Base-by-base conservation (phyloP, 2,797 vertebrate genomes). In the Morus bassanus region DNA sequence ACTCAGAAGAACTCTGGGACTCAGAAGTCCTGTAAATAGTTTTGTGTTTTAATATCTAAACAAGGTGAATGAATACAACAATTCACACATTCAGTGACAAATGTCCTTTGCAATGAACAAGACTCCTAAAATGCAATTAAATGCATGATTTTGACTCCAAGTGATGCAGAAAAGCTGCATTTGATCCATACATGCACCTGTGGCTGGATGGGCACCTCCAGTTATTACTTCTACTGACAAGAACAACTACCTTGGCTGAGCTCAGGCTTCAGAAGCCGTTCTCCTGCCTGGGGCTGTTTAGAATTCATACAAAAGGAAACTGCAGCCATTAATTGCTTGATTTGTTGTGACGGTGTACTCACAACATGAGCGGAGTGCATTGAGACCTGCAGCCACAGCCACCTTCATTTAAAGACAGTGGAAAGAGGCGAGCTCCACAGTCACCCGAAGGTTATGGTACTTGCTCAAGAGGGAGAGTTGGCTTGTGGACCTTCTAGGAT, bases 291-390 rank as follows among this genome's bases (percentile, higher is more conserved):
- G 56, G 35, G 25, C 13, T 63, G 11, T 73, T 86, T 45, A 33
- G 65, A 54, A 45, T 89, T 93, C 48, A 73, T 18, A 74, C 13
- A 74, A 80, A 87, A 92, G 28, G 41, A 61, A 89, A 89, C 41
- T 57, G 35, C 19, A 91, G 43, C 54, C 67, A 50, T 39, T 50
- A 73, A 63, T n/a, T 35, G 13, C 33, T 76, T 51, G 39, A 51
- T 82, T 46, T 23, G 13, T 21, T n/a, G 48, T 45, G 43, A 45
- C 18, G 35, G 18, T 59, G 35, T 59, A 54, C 46, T 81, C 35
- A 56, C 54, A 69, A 51, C 19, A 60, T 0, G 3, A 53, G 35
- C 0, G 3, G n/a, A 53, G 24, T 12, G 25, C 30, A 33, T 14
- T 0, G 0, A 89, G 39, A 60, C 16, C 69, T 59, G 33, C 61